These are phyloP conservation scores for Haliaeetus leucogaster DNA, from an alignment of 2,113 vertebrate species.

Conservation along the genomic window DNA sequence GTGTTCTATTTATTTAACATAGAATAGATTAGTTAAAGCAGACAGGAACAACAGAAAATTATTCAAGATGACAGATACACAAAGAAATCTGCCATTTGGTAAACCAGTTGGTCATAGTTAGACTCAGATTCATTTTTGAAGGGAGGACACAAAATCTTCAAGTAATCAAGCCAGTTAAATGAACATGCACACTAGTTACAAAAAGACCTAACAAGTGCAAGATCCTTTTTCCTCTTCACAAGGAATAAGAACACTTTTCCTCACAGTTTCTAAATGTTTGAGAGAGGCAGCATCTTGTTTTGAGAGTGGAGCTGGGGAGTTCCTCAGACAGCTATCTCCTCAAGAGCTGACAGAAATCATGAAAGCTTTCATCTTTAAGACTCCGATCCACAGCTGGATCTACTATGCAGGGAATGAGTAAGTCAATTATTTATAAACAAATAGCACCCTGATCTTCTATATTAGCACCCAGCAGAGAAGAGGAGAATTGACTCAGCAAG, in stretches of 20 bases:
- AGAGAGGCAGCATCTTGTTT: background rate
- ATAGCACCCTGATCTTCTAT: background rate
- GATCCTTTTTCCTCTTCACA: background rate
- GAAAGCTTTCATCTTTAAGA: background rate
- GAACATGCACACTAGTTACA: background rate
- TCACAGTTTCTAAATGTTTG: background rate
- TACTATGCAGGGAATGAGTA: background rate
- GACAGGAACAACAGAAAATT: background rate
- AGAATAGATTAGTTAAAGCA: background rate
- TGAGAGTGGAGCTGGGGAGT: background rate
- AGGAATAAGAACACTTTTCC: background rate
- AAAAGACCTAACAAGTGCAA: background rate
- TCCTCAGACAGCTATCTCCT: background rate
- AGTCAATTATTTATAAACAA: background rate
- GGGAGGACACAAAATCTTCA: background rate
- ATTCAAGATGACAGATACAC: background rate
- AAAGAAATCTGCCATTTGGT: conserved; percentile 28
- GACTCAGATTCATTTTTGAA: background rate
- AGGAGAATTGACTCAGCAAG: background rate
- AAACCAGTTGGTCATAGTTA: conserved; percentile 19
- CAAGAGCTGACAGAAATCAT: background rate
- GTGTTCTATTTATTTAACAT: background rate
- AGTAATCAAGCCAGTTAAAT: background rate
- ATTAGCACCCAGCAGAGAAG: background rate
- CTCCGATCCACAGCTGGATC: background rate